Evolutionary conservation across 2,113 vertebrate genomes (phyloP), one percentile per base, ranked within the genome.

Genomic region (Platycercus adscitus): DNA sequence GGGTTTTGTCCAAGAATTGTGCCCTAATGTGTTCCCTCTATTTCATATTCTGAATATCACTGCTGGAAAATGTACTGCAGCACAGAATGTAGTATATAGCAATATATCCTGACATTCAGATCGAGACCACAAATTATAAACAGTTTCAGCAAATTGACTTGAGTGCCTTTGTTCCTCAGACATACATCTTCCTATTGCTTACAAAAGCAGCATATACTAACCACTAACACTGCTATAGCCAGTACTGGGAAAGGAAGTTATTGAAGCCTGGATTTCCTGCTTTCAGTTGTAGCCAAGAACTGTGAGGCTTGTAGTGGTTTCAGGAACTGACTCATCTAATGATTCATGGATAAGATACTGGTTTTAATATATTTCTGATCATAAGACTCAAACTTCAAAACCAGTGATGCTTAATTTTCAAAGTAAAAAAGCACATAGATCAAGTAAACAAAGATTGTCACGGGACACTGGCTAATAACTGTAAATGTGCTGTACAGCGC

Each of bases 241-340:
- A 97, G 98, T 92, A 97, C 97, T 97, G 98, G 97, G 98, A 99
- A 98, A 99, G 99, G 99, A 99, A 99, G 99, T 99, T 98, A 99
- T 99, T 99, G 98, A 98, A 99, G 98, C 98, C 96, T 98, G 98
- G 99, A 99, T 99, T 99, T 99, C 99, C 99, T 99, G 98, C 98
- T 98, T 98, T 98, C 97, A 98, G 98, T 98, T 97, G 97, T 97
- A 98, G 99, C 98, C 98, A 99, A 99, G 98, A 99, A 98, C 98
- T 98, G 97, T 95, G 98, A 98, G 98, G 98, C 98, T 98, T 98
- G 98, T 98, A 98, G 98, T 98, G 98, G 98, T 99, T 99, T 99
- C 98, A 99, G 98, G 99, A 99, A 99, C 98, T 99, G 99, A 99
- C 98, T 99, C 99, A 99, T 99, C 97, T 98, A 98, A 98, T 99